Evolutionary conservation across 2,113 vertebrate species (phyloP).

Genomic region (Bambusicola thoracicus): DNA sequence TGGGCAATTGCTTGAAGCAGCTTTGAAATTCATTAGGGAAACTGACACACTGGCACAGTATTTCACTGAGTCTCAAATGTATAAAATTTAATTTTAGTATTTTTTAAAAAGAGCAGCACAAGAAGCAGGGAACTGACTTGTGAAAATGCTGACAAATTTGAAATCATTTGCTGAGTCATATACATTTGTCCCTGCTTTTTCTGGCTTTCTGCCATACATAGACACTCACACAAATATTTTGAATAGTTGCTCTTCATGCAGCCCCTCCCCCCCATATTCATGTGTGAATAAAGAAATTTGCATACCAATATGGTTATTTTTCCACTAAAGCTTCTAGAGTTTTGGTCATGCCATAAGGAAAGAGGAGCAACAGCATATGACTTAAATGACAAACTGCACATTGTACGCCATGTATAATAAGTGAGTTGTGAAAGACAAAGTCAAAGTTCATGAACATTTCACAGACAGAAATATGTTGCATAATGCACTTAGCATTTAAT

Average conservation of each 20-base stretch:
- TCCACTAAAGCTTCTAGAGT: constrained; percentile 71
- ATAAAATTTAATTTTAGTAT: background rate
- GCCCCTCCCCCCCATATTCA: constrained; percentile 22
- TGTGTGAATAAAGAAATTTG: constrained; percentile 72
- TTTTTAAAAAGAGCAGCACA: background rate
- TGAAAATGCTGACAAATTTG: constrained; percentile 66
- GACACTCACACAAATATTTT: constrained; percentile 69
- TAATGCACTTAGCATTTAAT: constrained; percentile 62
- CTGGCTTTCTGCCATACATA: constrained; percentile 59
- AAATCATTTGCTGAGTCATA: constrained; percentile 63
- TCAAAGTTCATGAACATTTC: constrained; percentile 71
- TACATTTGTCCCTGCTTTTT: constrained; percentile 64
- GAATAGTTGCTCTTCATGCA: constrained; percentile 63
- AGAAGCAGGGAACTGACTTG: background rate
- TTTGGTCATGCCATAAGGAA: constrained; percentile 75
- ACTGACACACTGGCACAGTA: background rate
- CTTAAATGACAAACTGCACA: constrained; percentile 72
- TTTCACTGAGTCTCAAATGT: background rate
- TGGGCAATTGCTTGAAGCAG: background rate
- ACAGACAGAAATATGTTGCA: constrained; percentile 73
- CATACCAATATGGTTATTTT: constrained; percentile 75
- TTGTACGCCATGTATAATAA: constrained; percentile 67
- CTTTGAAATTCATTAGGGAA: background rate
- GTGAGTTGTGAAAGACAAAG: constrained; percentile 72
- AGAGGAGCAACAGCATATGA: constrained; percentile 74